phyloP scores from a whole-genome alignment of 2,888 invertebrate genomes.

The Agonopterix alstromeriana region DNA sequence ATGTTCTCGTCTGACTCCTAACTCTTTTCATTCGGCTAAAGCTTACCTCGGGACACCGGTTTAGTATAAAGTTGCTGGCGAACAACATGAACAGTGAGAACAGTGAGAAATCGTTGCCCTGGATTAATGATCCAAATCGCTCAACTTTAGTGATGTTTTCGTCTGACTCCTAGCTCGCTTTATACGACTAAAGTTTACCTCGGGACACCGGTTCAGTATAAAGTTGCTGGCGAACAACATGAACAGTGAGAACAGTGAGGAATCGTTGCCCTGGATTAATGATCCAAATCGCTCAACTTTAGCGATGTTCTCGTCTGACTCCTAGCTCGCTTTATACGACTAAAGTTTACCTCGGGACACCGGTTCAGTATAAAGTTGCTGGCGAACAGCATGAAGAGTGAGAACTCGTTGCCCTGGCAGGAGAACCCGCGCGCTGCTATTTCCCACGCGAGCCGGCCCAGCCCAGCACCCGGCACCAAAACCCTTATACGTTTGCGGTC shows the following conservation, averaged over 20 bases:
- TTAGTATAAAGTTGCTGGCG: constrained; percentile 96
- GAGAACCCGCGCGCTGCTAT: constrained; percentile 91
- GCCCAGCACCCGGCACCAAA: constrained; percentile 97
- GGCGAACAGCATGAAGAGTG: constrained; percentile 97
- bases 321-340: neutral
- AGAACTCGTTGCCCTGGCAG: constrained; percentile 99
- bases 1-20: no score
- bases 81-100: constrained; percentile 98
- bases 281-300: no score
- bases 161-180: no score
- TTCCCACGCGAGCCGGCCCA: constrained; percentile 96
- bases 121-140: constrained; percentile 32
- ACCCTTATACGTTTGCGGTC: constrained; percentile 80
- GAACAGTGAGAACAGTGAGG: constrained; percentile 98
- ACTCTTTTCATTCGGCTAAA: neutral
- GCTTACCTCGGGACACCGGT: constrained; percentile 81
- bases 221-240: constrained; percentile 98
- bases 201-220: constrained; percentile 89
- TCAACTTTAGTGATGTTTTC: no score
- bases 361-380: constrained; percentile 97
- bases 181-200: constrained; percentile 17
- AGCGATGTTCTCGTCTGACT: no score
- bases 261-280: constrained; percentile 90
- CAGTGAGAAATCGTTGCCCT: constrained; percentile 87
- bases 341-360: constrained; percentile 75